Base-by-base conservation (phyloP, 2,888 invertebrate species). In the Yponomeuta malinellus region DNA sequence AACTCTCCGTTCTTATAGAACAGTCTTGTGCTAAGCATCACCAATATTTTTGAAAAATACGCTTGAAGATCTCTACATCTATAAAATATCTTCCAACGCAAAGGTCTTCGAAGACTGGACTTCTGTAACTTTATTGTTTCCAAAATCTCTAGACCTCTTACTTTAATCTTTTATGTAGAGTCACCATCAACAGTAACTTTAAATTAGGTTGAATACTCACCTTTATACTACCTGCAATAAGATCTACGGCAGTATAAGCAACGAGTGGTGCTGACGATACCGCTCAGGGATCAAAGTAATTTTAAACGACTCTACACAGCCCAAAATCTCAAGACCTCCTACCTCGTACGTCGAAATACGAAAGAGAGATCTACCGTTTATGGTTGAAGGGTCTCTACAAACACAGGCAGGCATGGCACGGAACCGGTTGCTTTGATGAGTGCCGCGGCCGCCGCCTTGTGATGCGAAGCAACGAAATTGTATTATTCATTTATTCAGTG, bases 391-490 rank as follows among this genome's bases (percentile, higher is more conserved):
- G 52, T 59, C 52, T 59, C 5, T 4, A 59, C 84, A 82, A 88
- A 88, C 88, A 90, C 85, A 89, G 90, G 89, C 85, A 89, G 90
- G 89, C 89, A 86, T 81, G 87, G 81, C 79, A 83, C 84, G 81
- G 86, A 83, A 91, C 90, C 89, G 90, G 90, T 90, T 90, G 85
- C 82, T 90, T 88, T 83, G 84, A 79, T 81, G 80, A 80, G 86
- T 83, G 83, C 37, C 70, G 70, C 70, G 23, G 66, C 71, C 70
- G 23, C 23, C 23, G 67, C 68, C 33, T 48, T 64, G 68, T 48
- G 66, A 63, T 72, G 66, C 63, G 63, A 71, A 72, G 63, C 77
- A 59, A 59, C 52, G 52, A 59, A 59, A 59, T 59, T 59, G 52
- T 59, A 59, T 59, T 59, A 81, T 78, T 85, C 83, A 78, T 76